These are phyloP conservation scores for Andrena dorsata DNA, from an alignment of 2,888 invertebrate genomes.

Conservation along the genomic window DNA sequence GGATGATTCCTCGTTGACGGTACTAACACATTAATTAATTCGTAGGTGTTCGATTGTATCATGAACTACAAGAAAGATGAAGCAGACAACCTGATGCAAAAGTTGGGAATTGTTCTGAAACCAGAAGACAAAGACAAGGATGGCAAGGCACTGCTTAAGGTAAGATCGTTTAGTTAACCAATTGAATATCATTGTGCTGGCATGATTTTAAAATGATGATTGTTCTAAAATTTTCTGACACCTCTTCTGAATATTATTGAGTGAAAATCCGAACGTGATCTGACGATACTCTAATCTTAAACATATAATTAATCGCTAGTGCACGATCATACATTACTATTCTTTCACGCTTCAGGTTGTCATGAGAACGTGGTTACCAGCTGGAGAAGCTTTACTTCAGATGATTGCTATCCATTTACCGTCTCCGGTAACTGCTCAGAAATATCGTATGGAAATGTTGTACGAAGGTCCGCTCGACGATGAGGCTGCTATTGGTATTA, in stretches of 20 bases:
- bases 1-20: not conserved
- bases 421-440: constrained; percentile 99
- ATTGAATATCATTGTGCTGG: not conserved
- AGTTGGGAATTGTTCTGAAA: constrained; percentile 96
- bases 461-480: constrained; percentile 99
- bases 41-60: constrained; percentile 90
- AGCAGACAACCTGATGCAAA: constrained; percentile 93
- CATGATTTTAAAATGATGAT: constrained; percentile 73
- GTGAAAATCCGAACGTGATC: constrained; percentile 71
- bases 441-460: constrained; percentile 99
- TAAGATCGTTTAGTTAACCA: constrained; percentile 73
- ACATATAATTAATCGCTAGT: not conserved
- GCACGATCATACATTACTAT: not conserved
- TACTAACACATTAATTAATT: constrained; percentile 43
- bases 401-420: constrained; percentile 99
- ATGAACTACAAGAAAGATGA: constrained; percentile 99
- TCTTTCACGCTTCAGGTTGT: constrained; percentile 88
- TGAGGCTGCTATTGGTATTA: constrained; percentile 95
- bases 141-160: constrained; percentile 97
- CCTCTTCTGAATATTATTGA: constrained; percentile 83
- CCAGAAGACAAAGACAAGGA: constrained; percentile 98
- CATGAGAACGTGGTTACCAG: constrained; percentile 99
- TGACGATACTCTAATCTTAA: constrained; percentile 61
- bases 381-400: constrained; percentile 99
- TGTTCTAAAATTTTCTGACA: constrained; percentile 82